phyloP scores from a whole-genome alignment of 2,888 invertebrate species.

The Drosophila leonis region DNA sequence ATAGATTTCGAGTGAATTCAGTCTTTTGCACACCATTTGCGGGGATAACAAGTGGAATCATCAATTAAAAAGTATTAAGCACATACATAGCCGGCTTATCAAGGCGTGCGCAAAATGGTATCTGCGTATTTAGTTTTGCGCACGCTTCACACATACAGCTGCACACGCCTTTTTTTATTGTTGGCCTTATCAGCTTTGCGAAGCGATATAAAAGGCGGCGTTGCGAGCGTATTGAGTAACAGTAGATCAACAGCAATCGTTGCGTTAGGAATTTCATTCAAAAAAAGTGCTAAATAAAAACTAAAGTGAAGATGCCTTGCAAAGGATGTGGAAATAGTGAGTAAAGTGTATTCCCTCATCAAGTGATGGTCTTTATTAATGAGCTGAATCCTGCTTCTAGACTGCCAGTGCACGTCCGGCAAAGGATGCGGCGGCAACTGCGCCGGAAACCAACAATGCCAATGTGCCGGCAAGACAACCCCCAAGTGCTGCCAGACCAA shows the following conservation, averaged over 20 bases:
- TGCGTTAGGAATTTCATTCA: neutral
- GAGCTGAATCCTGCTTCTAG: conserved; percentile 39
- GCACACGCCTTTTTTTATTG: conserved; percentile 51
- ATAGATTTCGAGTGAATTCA: conserved; percentile 38
- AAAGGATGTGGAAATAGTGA: conserved; percentile 77
- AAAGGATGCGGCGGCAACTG: conserved; percentile 75
- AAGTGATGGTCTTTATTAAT: conserved; percentile 9
- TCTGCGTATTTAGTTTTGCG: conserved; percentile 33
- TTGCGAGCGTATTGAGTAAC: neutral
- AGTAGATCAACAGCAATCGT: conserved; percentile 23
- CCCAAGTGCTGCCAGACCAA: conserved; percentile 65
- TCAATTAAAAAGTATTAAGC: conserved; percentile 11
- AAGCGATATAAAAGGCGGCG: conserved; percentile 39
- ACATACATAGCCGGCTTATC: conserved; percentile 21
- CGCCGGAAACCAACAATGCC: conserved; percentile 74
- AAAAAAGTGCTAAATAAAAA: conserved; percentile 5
- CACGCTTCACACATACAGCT: conserved; percentile 42
- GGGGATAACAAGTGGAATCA: neutral
- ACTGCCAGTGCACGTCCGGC: conserved; percentile 76
- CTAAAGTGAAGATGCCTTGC: conserved; percentile 70
- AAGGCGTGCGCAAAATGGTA: conserved; percentile 53
- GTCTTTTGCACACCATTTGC: conserved; percentile 60
- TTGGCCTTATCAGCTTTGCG: conserved; percentile 46
- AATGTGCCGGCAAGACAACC: conserved; percentile 69
- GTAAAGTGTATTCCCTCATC: conserved; percentile 26